Base-by-base conservation (phyloP, 2,888 invertebrate genomes). In the Notodonta ziczac region DNA sequence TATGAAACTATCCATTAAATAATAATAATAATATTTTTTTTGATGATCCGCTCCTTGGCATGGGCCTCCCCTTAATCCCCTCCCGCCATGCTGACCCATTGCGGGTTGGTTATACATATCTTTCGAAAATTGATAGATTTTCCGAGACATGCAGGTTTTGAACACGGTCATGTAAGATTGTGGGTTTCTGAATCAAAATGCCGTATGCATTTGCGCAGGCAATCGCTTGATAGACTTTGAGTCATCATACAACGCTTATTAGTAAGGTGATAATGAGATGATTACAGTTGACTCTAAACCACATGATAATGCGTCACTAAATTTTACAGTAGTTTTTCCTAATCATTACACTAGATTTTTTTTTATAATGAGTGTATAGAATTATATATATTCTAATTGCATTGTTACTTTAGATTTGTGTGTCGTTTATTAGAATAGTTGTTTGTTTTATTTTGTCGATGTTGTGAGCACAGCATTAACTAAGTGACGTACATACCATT, bases 401-500 rank as follows among this genome's bases (percentile, higher is more conserved):
- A 53, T 32, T 32, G 35, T 16, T 24, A 0, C 24, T 24, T 52
- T 32, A 12, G 52, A 32, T 54, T 8, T 54, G 54, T 54, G 54
- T 54, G 54, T 35, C 39, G 5, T n/a, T n/a, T 39, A 39, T 4
- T 48, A 32, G 13, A 5, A 46, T 14, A 5, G 7, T 10, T 46
- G n/a, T 32, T n/a, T 39, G 44, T 60, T 58, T 24, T 39, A 53
- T 54, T 70, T 57, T 62, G 51, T 65, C 60, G 58, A 70, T 72
- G 66, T 73, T 67, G 60, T 70, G 52, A 55, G 63, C 66, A 59
- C 64, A 55, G 58, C 61, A 68, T 60, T 60, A 60, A 55, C 60
- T 60, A 48, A n/a, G 12, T 10, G 56, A 42, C 44, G 24, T 14
- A 24, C 44, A 46, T 14, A 24, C 4, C 7, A 10, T 7, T 5